These are phyloP conservation scores for Apostichopus leukothele DNA, from an alignment of 53 echinoderm and acorn worm species.

Conservation along the genomic window DNA sequence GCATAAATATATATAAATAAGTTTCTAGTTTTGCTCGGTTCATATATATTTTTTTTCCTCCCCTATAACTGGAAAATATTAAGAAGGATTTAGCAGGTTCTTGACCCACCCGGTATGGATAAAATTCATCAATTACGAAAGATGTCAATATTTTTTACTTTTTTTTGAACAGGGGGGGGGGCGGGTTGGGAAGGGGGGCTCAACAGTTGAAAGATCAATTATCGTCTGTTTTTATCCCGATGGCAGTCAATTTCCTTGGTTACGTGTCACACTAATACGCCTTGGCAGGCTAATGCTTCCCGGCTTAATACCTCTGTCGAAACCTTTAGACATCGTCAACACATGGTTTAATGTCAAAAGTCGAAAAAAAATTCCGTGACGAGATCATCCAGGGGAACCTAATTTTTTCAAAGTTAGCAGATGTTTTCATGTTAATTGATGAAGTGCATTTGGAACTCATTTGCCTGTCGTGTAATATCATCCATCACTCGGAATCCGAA, in stretches of 20 bases:
- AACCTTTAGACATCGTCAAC: not conserved
- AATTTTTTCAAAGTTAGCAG: not conserved
- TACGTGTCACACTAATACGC: not conserved
- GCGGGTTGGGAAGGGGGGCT: too few relatives aligned
- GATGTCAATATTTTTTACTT: too few relatives aligned
- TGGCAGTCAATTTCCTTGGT: not conserved
- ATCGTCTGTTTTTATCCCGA: too few relatives aligned
- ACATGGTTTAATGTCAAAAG: not conserved
- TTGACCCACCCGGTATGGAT: too few relatives aligned
- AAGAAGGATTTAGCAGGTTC: too few relatives aligned
- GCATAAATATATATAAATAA: too few relatives aligned
- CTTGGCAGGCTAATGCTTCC: conserved; percentile 3
- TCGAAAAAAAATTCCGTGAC: not conserved
- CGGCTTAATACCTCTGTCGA: not conserved
- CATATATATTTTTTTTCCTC: too few relatives aligned
- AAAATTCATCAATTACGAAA: too few relatives aligned
- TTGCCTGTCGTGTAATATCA: not conserved
- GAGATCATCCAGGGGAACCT: not conserved
- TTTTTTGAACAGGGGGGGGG: too few relatives aligned
- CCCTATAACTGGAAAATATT: too few relatives aligned
- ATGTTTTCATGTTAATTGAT: not conserved
- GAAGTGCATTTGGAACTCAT: not conserved
- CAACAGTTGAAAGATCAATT: too few relatives aligned
- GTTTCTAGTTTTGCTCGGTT: too few relatives aligned
- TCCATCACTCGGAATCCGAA: not conserved